Evolutionary conservation across 2,888 invertebrate species (phyloP).

Genomic region (Drepana falcataria): DNA sequence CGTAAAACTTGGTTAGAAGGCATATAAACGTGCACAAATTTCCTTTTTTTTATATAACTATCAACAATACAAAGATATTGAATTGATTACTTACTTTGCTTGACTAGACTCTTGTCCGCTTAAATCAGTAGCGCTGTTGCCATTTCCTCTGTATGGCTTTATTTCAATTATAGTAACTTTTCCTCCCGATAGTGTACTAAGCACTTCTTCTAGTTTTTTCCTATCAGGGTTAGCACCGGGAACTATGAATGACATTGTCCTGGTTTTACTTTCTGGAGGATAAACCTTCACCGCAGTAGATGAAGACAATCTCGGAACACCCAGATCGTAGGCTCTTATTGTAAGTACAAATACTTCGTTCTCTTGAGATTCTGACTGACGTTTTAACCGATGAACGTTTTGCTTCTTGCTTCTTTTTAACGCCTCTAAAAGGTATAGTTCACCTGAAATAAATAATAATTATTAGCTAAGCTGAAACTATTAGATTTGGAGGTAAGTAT

Average conservation of each 20-base stretch:
- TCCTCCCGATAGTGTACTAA: conserved; percentile 88
- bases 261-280: conserved; percentile 86
- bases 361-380: conserved; percentile 65
- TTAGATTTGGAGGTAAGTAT: neutral
- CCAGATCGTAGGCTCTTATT: conserved; percentile 90
- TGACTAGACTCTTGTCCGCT: conserved; percentile 72
- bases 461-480: neutral
- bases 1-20: too few species aligned
- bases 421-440: conserved; percentile 81
- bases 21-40: too few species aligned
- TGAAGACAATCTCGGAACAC: conserved; percentile 86
- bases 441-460: conserved; percentile 59
- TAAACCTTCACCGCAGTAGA: conserved; percentile 87
- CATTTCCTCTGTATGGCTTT: conserved; percentile 81
- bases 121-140: conserved; percentile 76
- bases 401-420: conserved; percentile 64
- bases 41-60: too few species aligned
- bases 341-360: conserved; percentile 82
- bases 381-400: conserved; percentile 64
- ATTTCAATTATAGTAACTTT: conserved; percentile 87
- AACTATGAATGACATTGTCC: conserved; percentile 89
- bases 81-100: conserved; percentile 74
- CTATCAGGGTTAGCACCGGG: conserved; percentile 87
- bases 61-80: too few species aligned
- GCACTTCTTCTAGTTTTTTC: conserved; percentile 84